Evolutionary conservation across 2,113 vertebrate species (phyloP), one percentile per base, ranked within the genome.

Genomic region (Gymnogyps californianus): DNA sequence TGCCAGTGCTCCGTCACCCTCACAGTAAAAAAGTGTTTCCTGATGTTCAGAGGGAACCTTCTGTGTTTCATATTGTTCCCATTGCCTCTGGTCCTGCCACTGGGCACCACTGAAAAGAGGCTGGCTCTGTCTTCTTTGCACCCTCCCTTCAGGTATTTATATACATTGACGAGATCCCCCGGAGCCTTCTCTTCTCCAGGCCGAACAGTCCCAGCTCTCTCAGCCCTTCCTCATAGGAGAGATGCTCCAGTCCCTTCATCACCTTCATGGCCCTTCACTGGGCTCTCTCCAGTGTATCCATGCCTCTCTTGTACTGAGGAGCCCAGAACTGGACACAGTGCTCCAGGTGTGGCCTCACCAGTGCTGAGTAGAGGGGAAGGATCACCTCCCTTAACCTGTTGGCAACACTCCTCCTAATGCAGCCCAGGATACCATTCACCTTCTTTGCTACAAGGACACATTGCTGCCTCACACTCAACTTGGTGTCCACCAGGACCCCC

Each of bases 31-130:
- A 71, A 47, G 9, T 15, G 5, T n/a, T 70, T 70, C 64, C 47
- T 40, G n/a, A 55, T n/a, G 16, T 54, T 77, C 80, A 83, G n/a
- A 31, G 2, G 4, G 6, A 83, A 24, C 2, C 24, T 75, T 13
- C n/a, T 3, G 11, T 36, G 46, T 8, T 79, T 22, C 15, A 2
- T 0, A 18, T 18, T 21, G 54, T 49, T 11, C 32, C 47, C 16
- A 5, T 10, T 49, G 20, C 57, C 47, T 62, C 55, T 55, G 8
- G 34, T 51, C 36, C 54, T 69, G 26, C 0, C 32, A 21, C 13
- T 26, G 16, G 64, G 42, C 18, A 11, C 22, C 29, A 18, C 74
- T 31, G 47, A 10, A 1, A n/a, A 52, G 13, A 83, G 65, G 59
- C 66, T 47, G 64, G 21, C 9, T 31, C 21, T 1, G 0, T 10